Evolutionary conservation across 2,797 vertebrate genomes (phyloP).

Genomic region (Rhinichthys osculus): DNA sequence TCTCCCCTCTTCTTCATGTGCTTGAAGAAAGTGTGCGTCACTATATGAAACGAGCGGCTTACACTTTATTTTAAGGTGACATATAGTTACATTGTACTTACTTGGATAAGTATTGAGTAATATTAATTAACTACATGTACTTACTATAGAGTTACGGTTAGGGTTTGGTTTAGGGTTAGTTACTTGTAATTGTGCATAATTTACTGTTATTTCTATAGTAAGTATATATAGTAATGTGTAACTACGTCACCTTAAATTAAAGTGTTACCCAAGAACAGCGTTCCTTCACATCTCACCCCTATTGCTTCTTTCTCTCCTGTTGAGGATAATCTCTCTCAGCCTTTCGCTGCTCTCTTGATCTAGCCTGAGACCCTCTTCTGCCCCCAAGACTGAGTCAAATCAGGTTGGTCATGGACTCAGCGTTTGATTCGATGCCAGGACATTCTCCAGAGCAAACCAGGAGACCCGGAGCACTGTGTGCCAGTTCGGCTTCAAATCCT

Average conservation of each 20-base stretch:
- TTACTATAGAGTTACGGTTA: too few relatives aligned
- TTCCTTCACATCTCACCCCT: constrained; percentile 45
- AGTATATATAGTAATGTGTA: too few relatives aligned
- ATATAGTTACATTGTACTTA: too few relatives aligned
- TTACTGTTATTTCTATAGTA: too few relatives aligned
- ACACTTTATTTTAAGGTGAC: too few relatives aligned
- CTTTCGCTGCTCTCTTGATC: constrained; percentile 47
- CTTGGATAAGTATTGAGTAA: too few relatives aligned
- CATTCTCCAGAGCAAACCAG: constrained; percentile 47
- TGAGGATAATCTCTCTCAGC: constrained; percentile 51
- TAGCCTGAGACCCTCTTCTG: constrained; percentile 36
- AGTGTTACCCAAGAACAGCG: background rate
- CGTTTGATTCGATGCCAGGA: constrained; percentile 56
- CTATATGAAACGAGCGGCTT: background rate
- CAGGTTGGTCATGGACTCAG: constrained; percentile 58
- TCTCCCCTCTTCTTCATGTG: background rate
- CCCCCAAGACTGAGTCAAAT: constrained; percentile 57
- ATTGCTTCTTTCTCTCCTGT: constrained; percentile 9
- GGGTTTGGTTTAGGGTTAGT: too few relatives aligned
- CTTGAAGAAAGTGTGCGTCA: constrained; percentile 19
- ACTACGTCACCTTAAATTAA: too few relatives aligned
- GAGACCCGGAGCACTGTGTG: background rate
- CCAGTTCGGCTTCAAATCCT: constrained; percentile 24
- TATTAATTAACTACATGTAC: too few relatives aligned
- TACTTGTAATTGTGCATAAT: too few relatives aligned